A percentile compares a stretch with the other conserved stretches of the same genome.
Evolutionary conservation across 2,113 vertebrate species (phyloP).

Genomic region (Crocuta crocuta): DNA sequence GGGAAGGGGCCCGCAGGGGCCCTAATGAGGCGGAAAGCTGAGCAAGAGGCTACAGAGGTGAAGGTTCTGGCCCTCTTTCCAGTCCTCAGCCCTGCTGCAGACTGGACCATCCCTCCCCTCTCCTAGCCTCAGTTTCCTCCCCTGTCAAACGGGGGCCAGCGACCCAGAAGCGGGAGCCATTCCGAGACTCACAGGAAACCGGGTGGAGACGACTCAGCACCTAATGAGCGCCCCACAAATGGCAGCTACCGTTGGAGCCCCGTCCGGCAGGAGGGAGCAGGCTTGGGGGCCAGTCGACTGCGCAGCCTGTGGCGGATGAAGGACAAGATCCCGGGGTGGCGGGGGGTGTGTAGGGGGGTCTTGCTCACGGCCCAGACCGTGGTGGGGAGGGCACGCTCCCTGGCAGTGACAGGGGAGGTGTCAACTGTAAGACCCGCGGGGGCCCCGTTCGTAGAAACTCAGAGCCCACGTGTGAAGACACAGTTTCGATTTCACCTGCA

Average conservation of each 20-base stretch:
- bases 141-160: background rate
- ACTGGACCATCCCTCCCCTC: background rate
- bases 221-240: background rate
- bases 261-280: background rate
- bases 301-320: background rate
- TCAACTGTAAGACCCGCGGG: accelerated
- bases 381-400: background rate
- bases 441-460: background rate
- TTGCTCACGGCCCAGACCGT: accelerated
- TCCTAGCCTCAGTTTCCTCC: background rate
- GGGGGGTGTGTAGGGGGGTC: too few relatives aligned
- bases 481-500: background rate
- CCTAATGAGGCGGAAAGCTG: background rate
- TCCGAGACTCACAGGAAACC: background rate
- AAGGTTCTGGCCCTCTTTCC: background rate
- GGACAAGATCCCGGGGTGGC: background rate
- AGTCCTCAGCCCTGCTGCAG: background rate
- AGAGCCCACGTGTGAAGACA: accelerated
- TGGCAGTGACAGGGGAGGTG: background rate
- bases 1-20: background rate
- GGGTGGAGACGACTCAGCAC: background rate
- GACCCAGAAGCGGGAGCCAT: background rate
- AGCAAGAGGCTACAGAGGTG: background rate
- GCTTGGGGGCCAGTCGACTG: background rate
- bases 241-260: background rate